These are phyloP conservation scores for Sebastolobus altivelis DNA, from an alignment of 2,797 vertebrate genomes.

Conservation along the genomic window DNA sequence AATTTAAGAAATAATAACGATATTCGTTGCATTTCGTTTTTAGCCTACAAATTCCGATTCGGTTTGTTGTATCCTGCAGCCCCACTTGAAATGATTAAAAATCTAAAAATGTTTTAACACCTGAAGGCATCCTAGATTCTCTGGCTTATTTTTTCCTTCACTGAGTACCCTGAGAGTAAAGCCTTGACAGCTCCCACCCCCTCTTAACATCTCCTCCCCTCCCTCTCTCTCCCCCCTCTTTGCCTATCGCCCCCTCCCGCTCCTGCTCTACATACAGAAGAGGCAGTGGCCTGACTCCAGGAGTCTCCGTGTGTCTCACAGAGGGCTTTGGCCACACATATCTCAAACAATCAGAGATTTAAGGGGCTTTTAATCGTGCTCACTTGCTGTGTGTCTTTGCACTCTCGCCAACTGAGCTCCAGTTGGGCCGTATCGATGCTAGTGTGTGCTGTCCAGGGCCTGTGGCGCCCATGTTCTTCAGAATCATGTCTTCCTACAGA, in stretches of 20 bases:
- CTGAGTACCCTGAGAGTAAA: constrained; percentile 83
- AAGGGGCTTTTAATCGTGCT: constrained; percentile 63
- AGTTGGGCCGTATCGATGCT: constrained; percentile 28
- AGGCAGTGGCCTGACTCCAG: constrained; percentile 78
- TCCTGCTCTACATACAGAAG: constrained; percentile 80
- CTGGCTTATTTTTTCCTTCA: constrained; percentile 81
- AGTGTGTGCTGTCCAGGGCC: constrained; percentile 16
- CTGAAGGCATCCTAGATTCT: constrained; percentile 88
- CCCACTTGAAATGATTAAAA: constrained; percentile 88
- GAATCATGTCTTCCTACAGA: background rate
- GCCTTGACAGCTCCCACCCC: constrained; percentile 84
- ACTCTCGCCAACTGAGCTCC: constrained; percentile 55
- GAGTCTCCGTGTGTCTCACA: constrained; percentile 59
- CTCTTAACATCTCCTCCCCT: constrained; percentile 66
- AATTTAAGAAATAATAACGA: constrained; percentile 64
- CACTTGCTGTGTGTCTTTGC: constrained; percentile 56
- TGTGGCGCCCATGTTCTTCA: constrained; percentile 15
- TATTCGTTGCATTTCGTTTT: constrained; percentile 73
- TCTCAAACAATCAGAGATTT: constrained; percentile 70
- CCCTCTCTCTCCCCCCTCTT: background rate
- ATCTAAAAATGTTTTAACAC: constrained; percentile 89
- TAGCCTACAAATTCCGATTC: constrained; percentile 72
- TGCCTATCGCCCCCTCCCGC: constrained; percentile 15
- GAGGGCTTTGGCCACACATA: constrained; percentile 64
- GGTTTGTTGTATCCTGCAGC: constrained; percentile 84